Percentiles rank a stretch among this genome's conserved stretches.
These are phyloP conservation scores for Psephotus haematonotus DNA, from an alignment of 2,113 vertebrate genomes.

Conservation along the genomic window DNA sequence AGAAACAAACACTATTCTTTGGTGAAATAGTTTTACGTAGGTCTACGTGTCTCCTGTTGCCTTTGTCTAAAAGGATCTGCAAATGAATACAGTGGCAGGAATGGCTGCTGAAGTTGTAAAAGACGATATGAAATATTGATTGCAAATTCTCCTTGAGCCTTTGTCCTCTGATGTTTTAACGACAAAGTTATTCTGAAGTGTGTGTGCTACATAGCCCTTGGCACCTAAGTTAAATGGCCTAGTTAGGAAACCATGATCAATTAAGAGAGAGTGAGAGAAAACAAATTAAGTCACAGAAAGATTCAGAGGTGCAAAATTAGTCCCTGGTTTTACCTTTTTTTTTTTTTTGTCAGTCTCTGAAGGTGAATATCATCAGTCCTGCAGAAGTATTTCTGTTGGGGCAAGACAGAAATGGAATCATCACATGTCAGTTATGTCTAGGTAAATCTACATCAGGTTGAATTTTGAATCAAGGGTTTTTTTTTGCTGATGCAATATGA, in stretches of 20 bases:
- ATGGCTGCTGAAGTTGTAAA: not conserved
- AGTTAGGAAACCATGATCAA: not conserved
- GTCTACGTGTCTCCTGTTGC: not conserved
- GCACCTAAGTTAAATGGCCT: not conserved
- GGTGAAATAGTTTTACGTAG: not conserved
- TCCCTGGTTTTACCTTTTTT: not conserved
- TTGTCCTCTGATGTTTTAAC: conserved; percentile 8
- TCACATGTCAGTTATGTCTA: not conserved
- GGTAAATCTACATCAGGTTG: not conserved
- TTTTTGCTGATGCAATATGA: not conserved
- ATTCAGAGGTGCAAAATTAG: not conserved
- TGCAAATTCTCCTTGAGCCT: conserved; percentile 19
- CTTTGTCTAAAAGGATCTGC: not conserved
- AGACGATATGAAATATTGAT: not conserved
- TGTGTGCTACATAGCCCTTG: not conserved
- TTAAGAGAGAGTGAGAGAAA: not conserved
- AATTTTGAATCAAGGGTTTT: not conserved
- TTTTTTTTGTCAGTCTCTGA: not conserved
- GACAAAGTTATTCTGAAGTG: conserved; percentile 3
- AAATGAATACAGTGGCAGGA: not conserved
- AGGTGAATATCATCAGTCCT: not conserved
- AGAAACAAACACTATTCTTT: not conserved
- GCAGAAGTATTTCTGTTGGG: not conserved
- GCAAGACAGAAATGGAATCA: not conserved
- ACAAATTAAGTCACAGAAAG: not conserved